Evolutionary conservation across 2,888 invertebrate species (phyloP).

Genomic region (Drosophila phalerata): DNA sequence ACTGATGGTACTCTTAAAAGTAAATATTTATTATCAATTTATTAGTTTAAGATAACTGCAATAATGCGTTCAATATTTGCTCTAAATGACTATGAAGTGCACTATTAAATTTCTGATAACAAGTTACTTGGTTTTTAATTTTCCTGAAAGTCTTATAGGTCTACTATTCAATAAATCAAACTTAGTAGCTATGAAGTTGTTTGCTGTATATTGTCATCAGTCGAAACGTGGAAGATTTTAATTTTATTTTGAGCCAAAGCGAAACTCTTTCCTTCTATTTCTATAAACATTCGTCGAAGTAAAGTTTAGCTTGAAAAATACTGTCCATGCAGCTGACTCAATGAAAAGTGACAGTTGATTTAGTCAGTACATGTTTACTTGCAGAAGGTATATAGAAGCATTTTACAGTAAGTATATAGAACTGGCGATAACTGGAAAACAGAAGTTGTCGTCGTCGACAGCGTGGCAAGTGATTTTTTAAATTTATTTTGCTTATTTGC

Average conservation of each 20-base stretch:
- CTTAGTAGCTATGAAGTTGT: neutral
- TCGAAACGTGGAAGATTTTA: neutral
- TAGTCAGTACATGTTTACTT: conserved; percentile 11
- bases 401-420: conserved; percentile 17
- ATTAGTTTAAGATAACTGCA: neutral
- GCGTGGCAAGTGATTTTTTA: conserved; percentile 12
- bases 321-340: conserved; percentile 48
- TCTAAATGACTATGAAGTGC: neutral
- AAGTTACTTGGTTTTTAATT: neutral
- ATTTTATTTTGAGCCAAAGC: neutral
- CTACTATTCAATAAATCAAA: neutral
- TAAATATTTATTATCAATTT: neutral
- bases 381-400: neutral
- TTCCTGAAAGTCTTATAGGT: neutral
- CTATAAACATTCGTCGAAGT: conserved; percentile 21
- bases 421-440: conserved; percentile 42
- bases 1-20: no score
- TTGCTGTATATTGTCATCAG: neutral
- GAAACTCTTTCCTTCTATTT: neutral
- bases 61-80: no score
- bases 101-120: neutral
- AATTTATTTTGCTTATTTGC: conserved; percentile 36
- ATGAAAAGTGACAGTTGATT: conserved; percentile 52
- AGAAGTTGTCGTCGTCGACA: conserved; percentile 23
- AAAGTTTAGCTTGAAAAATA: conserved; percentile 38